Conservation (phyloP, 2,113 vertebrate genomes). For the Coryphaenoides rupestris region DNA sequence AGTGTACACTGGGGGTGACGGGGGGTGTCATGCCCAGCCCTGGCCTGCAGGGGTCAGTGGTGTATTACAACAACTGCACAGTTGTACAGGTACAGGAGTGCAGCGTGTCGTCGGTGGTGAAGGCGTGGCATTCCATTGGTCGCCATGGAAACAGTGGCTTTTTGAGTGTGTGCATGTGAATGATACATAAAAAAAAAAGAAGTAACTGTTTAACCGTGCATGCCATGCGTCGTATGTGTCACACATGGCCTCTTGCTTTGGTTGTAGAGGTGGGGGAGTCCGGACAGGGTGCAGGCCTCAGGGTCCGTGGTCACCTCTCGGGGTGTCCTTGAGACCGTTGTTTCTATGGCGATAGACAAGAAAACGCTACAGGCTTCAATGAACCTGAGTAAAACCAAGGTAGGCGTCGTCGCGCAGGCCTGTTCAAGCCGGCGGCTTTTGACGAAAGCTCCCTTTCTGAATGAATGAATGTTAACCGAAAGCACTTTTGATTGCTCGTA, state of each 20-base stretch:
- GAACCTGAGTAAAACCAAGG: constrained; percentile 59
- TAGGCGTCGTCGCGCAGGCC: constrained; percentile 34
- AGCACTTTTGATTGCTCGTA: too few relatives aligned
- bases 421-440: too few relatives aligned
- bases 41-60: constrained; percentile 67
- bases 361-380: constrained; percentile 58
- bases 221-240: background rate
- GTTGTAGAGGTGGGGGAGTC: constrained; percentile 70
- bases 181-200: too few relatives aligned
- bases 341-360: constrained; percentile 60
- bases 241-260: background rate
- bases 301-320: constrained; percentile 60
- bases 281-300: constrained; percentile 62
- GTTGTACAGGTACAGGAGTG: constrained; percentile 63
- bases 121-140: background rate
- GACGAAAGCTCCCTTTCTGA: too few relatives aligned
- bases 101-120: background rate
- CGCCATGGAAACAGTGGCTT: background rate
- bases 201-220: too few relatives aligned
- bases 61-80: constrained; percentile 74
- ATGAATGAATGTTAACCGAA: too few relatives aligned
- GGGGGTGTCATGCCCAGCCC: constrained; percentile 58
- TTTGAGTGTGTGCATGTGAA: too few relatives aligned
- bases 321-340: constrained; percentile 57
- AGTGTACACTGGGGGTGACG: constrained; percentile 60